Conservation (phyloP, 2,888 invertebrate genomes). For the Thysanoteuthis rhombus region DNA sequence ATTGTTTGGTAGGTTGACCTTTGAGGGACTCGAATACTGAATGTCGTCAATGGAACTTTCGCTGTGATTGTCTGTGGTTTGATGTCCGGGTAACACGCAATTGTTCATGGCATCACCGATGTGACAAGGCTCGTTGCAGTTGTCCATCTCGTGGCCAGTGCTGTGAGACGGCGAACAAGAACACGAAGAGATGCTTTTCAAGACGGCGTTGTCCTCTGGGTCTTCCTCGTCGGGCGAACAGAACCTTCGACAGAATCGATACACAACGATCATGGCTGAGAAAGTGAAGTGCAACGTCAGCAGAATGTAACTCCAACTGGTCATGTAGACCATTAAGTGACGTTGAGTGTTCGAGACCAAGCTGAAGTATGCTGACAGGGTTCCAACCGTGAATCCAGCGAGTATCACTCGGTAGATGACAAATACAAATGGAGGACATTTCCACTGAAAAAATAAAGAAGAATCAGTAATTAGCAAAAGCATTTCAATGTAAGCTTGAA, state of each 20-base stretch:
- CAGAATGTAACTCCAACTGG: slow-evolving; percentile 46
- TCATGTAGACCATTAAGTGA: slow-evolving; percentile 43
- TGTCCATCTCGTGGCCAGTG: no score
- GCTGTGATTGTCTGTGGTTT: background rate
- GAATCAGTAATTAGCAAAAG: background rate
- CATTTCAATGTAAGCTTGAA: no score
- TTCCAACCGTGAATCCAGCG: slow-evolving; percentile 37
- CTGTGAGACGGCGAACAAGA: no score
- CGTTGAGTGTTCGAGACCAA: background rate
- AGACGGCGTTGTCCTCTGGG: background rate
- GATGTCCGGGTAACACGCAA: no score
- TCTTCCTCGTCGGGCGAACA: background rate
- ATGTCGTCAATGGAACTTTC: no score
- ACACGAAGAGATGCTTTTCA: background rate
- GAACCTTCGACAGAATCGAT: background rate
- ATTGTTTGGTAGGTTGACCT: background rate
- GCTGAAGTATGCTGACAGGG: slow-evolving; percentile 32
- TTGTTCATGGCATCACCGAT: no score
- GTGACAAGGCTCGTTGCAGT: no score
- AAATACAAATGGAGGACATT: slow-evolving; percentile 39
- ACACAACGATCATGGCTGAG: background rate
- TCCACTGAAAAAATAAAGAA: slow-evolving; percentile 40
- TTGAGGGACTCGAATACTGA: background rate
- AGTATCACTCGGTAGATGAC: slow-evolving; percentile 39
- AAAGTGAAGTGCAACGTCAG: slow-evolving; percentile 38